A percentile compares a stretch with the other conserved stretches of the same genome.
Conservation (phyloP, 2,113 vertebrate species). For the Sprattus sprattus region DNA sequence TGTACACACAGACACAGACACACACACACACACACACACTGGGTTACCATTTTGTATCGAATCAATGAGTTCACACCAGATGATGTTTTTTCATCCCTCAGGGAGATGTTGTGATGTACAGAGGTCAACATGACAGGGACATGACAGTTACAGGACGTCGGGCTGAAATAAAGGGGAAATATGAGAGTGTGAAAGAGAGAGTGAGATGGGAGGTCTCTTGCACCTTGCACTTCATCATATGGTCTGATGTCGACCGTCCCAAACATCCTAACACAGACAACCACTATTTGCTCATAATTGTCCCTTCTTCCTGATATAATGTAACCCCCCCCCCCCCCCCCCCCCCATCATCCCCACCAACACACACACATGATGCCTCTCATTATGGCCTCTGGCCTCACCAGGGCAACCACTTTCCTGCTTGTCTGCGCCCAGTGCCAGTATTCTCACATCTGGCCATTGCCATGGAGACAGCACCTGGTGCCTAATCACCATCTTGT, state of each 20-base stretch:
- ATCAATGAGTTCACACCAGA: neutral
- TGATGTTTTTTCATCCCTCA: neutral
- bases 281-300: too few species aligned
- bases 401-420: neutral
- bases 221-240: neutral
- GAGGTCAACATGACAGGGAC: neutral
- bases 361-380: neutral
- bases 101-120: neutral
- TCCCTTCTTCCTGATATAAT: too few species aligned
- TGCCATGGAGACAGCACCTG: neutral
- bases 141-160: neutral
- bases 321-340: too few species aligned
- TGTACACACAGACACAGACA: neutral
- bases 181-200: neutral
- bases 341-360: neutral
- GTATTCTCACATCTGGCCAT: neutral
- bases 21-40: neutral
- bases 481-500: neutral
- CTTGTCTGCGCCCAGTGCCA: neutral
- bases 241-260: neutral
- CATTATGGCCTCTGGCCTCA: neutral
- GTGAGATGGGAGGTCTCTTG: neutral
- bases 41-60: neutral
- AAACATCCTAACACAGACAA: neutral
- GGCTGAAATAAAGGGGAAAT: neutral